A percentile compares a stretch with the other conserved stretches of the same genome.
These are phyloP conservation scores for Campoplex nolae DNA, from an alignment of 2,888 invertebrate species.

Conservation along the genomic window DNA sequence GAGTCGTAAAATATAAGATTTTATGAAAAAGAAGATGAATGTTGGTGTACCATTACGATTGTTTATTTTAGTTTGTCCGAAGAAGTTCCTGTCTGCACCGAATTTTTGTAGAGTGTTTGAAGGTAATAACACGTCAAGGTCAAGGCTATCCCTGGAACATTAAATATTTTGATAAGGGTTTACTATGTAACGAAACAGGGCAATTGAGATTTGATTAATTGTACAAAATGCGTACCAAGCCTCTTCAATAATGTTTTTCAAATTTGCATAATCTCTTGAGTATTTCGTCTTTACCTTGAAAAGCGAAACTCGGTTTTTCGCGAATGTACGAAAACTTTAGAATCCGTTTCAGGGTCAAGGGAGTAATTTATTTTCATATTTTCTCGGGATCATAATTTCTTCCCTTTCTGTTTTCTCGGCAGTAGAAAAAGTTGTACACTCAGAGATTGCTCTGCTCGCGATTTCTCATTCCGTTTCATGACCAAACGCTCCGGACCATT, in stretches of 20 bases:
- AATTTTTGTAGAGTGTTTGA: constrained; percentile 7
- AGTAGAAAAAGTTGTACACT: constrained; percentile 42
- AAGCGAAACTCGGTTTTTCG: neutral
- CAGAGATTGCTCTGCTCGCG: constrained; percentile 32
- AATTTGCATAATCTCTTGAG: neutral
- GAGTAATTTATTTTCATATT: constrained; percentile 43
- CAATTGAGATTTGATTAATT: constrained; percentile 10
- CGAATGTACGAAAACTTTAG: neutral
- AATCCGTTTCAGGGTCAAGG: constrained; percentile 39
- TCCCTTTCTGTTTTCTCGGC: constrained; percentile 11
- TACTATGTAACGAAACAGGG: neutral
- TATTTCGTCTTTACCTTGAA: neutral
- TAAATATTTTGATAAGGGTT: neutral
- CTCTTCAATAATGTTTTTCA: neutral
- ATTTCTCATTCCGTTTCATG: constrained; percentile 65
- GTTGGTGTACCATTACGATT: constrained; percentile 15
- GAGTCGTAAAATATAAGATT: constrained; percentile 46
- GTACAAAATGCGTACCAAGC: neutral
- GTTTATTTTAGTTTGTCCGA: constrained; percentile 42
- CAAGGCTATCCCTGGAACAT: neutral
- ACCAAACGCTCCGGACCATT: constrained; percentile 39
- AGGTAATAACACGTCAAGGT: constrained; percentile 19
- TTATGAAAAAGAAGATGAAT: neutral
- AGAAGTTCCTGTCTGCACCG: neutral
- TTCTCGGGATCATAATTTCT: constrained; percentile 47